Evolutionary conservation across 2,113 vertebrate species (phyloP), one percentile per base, ranked within the genome.

Genomic region (Boulengeromyrus knoepffleri): DNA sequence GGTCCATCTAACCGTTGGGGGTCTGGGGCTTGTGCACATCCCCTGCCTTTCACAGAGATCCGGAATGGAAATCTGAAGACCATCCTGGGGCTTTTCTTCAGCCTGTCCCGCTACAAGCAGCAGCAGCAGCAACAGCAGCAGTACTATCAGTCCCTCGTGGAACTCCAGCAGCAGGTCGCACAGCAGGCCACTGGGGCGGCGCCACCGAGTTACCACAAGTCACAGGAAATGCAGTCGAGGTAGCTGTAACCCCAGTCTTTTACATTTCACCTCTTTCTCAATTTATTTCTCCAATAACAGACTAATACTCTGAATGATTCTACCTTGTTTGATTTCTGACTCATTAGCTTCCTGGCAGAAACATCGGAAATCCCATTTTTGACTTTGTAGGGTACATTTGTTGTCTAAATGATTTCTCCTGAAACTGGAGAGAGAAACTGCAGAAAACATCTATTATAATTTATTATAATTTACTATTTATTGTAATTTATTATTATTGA

Each of bases 41-140:
- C 93, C 88, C 90, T 27, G 42, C 88, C 87, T 3, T 27, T 42
- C 89, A 66, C 92, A 98, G 97, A 98, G 96, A 98, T 98, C 95
- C 95, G 95, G 93, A 97, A 96, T 96, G 97, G 97, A 94, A 97
- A 98, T 96, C 93, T 98, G 93, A 98, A 97, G 96, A 96, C 96
- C 94, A 97, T 98, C 93, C 96, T 98, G 94, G 97, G 97, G 39
- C 96, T 98, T 91, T 98, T 98, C 96, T 97, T 98, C 94, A 98
- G 96, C 95, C 94, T 98, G 92, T 97, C 97, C 83, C 96, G 96
- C 36, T 98, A 97, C 93, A 98, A 97, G 92, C 97, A 98, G 92
- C 97, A 98, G 85, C 97, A 97, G 15, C 96, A 97, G 91, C 96
- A 96, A 80, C 96, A 97, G 53, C 97, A 97, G 9, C 96, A 97